phyloP scores from a whole-genome alignment of 92 coral and sea anemone genomes.

The Siderastrea radians region DNA sequence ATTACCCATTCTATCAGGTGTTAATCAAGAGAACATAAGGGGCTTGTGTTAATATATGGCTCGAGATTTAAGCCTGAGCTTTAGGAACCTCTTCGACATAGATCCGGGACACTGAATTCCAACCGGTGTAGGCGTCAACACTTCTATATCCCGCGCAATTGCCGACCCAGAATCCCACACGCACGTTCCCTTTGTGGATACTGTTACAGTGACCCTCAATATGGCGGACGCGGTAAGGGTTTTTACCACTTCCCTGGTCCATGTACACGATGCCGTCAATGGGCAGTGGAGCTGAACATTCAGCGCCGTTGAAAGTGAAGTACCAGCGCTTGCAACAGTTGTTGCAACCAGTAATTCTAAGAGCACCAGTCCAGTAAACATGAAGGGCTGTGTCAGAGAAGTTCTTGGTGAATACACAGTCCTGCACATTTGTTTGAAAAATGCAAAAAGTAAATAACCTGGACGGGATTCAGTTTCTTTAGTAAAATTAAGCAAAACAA shows the following conservation, averaged over 20 bases:
- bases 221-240: background rate
- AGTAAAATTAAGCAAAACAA: too few species aligned
- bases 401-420: background rate
- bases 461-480: too few species aligned
- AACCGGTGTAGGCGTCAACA: background rate
- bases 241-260: background rate
- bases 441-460: background rate
- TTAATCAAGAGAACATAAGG: too few species aligned
- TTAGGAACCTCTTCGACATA: background rate
- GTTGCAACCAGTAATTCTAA: background rate
- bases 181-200: too few species aligned
- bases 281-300: background rate
- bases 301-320: too few species aligned
- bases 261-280: background rate
- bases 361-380: background rate
- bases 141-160: background rate
- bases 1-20: too few species aligned
- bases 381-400: background rate
- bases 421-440: background rate
- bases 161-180: background rate
- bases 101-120: background rate
- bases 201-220: too few species aligned
- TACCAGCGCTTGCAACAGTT: background rate
- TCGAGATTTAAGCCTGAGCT: background rate
- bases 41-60: too few species aligned